Percentiles rank a stretch among this genome's conserved stretches.
Evolutionary conservation across 2,113 vertebrate species (phyloP).

Genomic region (Callipepla squamata): DNA sequence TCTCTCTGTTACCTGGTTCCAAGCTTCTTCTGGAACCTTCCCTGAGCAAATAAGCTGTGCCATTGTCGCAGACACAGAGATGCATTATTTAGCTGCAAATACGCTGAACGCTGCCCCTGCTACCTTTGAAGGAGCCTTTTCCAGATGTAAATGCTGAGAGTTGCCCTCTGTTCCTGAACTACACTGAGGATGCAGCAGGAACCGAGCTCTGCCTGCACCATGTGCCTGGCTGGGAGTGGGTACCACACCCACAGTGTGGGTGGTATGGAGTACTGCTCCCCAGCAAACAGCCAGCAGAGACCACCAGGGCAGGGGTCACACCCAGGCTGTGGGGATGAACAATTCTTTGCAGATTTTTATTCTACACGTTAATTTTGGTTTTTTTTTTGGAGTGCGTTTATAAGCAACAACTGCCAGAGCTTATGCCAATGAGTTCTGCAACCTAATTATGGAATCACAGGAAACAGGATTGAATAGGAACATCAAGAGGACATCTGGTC

Average conservation of each 20-base stretch:
- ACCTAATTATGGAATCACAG: neutral
- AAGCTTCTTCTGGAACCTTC: rapidly evolving
- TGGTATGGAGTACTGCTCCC: neutral
- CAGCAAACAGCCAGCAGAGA: neutral
- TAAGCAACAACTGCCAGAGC: neutral
- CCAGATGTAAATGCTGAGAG: neutral
- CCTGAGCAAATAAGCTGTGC: rapidly evolving
- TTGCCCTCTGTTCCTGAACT: neutral
- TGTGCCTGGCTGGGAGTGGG: rapidly evolving
- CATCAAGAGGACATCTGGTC: neutral
- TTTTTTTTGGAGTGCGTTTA: rapidly evolving
- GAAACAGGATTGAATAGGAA: neutral
- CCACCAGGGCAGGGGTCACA: neutral
- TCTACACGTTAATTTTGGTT: neutral
- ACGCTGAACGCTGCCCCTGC: rapidly evolving
- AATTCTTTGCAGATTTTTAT: neutral
- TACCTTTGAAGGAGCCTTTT: neutral
- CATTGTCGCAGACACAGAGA: rapidly evolving
- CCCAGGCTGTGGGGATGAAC: neutral
- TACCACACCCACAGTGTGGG: no score
- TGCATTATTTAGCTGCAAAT: rapidly evolving
- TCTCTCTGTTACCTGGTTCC: neutral
- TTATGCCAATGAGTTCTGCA: neutral
- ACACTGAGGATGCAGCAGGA: rapidly evolving
- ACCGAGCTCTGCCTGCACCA: neutral